These are phyloP conservation scores for Takifugu flavidus DNA, from an alignment of 2,113 vertebrate species.

Conservation along the genomic window DNA sequence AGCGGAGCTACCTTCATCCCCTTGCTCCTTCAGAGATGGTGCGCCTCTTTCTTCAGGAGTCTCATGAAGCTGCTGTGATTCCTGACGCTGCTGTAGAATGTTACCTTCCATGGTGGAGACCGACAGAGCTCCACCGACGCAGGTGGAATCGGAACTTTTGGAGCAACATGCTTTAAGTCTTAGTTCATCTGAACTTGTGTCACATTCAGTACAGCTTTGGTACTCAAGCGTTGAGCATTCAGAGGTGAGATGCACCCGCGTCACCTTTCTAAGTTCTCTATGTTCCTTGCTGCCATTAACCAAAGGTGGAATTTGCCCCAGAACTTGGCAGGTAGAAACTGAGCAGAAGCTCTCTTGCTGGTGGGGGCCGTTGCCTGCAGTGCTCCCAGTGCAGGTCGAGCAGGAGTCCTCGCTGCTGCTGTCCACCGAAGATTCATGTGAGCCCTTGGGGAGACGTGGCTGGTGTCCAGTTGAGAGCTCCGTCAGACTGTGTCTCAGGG, in stretches of 20 bases:
- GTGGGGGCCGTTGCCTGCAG: constrained; percentile 49
- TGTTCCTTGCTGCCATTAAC: constrained; percentile 33
- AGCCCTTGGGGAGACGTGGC: constrained; percentile 41
- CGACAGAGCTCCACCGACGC: constrained; percentile 64
- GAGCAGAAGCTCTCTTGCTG: constrained; percentile 49
- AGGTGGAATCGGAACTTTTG: constrained; percentile 22
- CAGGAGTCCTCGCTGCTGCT: constrained; percentile 73
- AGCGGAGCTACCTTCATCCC: constrained; percentile 42
- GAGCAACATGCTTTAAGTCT: constrained; percentile 26
- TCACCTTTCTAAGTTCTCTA: constrained; percentile 50
- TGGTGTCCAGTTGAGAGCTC: constrained; percentile 43
- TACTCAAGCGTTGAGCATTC: constrained; percentile 27
- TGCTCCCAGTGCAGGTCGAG: constrained; percentile 63
- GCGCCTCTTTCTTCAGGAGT: constrained; percentile 36
- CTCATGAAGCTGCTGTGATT: constrained; percentile 25
- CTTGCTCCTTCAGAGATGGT: constrained; percentile 26
- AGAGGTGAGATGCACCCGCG: constrained; percentile 47
- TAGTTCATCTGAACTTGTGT: constrained; percentile 23
- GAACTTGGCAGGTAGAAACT: constrained; percentile 66
- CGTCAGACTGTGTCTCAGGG: constrained; percentile 41
- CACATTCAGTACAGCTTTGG: constrained; percentile 18
- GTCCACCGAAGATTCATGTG: constrained; percentile 40
- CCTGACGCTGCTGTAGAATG: constrained; percentile 30
- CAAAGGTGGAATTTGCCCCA: constrained; percentile 36
- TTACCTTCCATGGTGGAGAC: constrained; percentile 65